Percentiles rank a stretch among this genome's conserved stretches.
phyloP scores from a whole-genome alignment of 2,113 vertebrate species.

The Paramormyrops kingsleyae region DNA sequence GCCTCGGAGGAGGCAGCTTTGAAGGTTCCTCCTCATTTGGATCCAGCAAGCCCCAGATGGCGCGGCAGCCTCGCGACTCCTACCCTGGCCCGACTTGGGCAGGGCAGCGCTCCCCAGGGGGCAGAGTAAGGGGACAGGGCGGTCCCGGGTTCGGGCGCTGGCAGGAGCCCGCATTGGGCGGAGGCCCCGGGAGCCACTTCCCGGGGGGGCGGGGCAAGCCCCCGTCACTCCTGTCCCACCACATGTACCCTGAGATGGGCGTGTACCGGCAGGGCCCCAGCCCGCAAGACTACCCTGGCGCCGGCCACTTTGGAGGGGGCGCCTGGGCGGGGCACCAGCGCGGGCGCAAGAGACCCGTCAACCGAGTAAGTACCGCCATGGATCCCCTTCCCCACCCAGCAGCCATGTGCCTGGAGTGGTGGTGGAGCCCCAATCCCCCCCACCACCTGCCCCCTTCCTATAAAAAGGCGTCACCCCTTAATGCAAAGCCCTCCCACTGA shows the following conservation, averaged over 20 bases:
- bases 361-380: constrained; percentile 72
- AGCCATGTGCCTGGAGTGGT: background rate
- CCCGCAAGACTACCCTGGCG: constrained; percentile 71
- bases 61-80: constrained; percentile 62
- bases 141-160: constrained; percentile 61
- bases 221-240: constrained; percentile 86
- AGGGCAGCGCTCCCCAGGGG: constrained; percentile 59
- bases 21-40: constrained; percentile 69
- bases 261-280: constrained; percentile 69
- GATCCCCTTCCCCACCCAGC: background rate
- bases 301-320: constrained; percentile 74
- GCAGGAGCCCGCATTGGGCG: constrained; percentile 68
- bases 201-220: constrained; percentile 74
- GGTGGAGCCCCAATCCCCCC: background rate
- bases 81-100: constrained; percentile 70
- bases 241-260: constrained; percentile 69
- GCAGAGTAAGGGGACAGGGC: constrained; percentile 61
- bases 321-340: constrained; percentile 72
- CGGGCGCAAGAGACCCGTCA: constrained; percentile 74
- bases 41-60: constrained; percentile 71
- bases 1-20: constrained; percentile 70
- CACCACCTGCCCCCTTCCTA: background rate
- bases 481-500: constrained; percentile 1
- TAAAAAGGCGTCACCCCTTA: background rate
- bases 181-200: constrained; percentile 62